phyloP scores from a whole-genome alignment of 2,888 invertebrate genomes.

The Poecilobothrus nobilitatus region DNA sequence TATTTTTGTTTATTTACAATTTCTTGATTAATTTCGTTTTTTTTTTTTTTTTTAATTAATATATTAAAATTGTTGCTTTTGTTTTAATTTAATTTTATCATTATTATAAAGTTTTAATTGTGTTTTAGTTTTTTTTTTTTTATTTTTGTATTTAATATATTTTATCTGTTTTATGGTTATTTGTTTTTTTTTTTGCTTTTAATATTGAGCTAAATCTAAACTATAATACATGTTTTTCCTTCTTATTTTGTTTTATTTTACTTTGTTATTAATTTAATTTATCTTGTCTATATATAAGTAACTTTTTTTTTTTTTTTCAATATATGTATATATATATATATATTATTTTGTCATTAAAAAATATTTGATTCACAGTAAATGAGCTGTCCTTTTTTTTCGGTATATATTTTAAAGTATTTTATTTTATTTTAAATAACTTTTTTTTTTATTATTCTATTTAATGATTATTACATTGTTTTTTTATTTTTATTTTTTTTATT shows the following conservation, averaged over 20 bases:
- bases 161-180: no score
- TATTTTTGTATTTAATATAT: no score
- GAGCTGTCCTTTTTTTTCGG: constrained; percentile 18
- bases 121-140: no score
- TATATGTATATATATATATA: constrained; percentile 7
- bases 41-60: no score
- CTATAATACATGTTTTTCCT: neutral
- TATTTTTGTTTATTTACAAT: no score
- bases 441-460: neutral
- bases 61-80: no score
- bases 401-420: constrained; percentile 8
- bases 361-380: constrained; percentile 23
- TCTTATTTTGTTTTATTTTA: neutral
- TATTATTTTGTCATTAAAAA: constrained; percentile 16
- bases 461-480: neutral
- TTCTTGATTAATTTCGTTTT: no score
- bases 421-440: constrained; percentile 11
- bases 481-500: neutral
- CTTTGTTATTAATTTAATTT: neutral
- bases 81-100: no score
- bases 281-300: constrained; percentile 1
- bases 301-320: constrained; percentile 12
- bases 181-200: no score
- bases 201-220: neutral
- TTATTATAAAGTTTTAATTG: no score